Conservation (phyloP, 2,888 invertebrate genomes). For the Bombyx huttoni region DNA sequence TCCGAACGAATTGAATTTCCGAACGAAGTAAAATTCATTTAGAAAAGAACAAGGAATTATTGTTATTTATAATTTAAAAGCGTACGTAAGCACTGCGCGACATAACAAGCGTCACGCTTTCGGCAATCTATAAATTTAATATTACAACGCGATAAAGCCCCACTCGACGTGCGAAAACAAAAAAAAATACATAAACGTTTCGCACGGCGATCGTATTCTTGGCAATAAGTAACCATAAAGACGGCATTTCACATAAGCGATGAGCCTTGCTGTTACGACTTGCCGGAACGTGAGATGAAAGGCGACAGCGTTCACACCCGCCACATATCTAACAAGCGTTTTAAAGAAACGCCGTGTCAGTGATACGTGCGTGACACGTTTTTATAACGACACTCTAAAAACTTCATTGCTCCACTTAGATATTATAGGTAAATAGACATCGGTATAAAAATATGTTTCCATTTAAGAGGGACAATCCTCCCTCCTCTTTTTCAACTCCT, state of each 20-base stretch:
- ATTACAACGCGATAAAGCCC: slow-evolving; percentile 30
- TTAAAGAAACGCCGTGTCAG: slow-evolving; percentile 19
- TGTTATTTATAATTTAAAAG: slow-evolving; percentile 9
- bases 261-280: slow-evolving; percentile 49
- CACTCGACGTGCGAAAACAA: slow-evolving; percentile 25
- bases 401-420: not conserved
- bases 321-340: slow-evolving; percentile 28
- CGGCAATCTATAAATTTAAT: slow-evolving; percentile 26
- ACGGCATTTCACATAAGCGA: slow-evolving; percentile 51
- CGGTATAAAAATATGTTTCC: too few relatives aligned
- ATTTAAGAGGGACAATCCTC: too few relatives aligned
- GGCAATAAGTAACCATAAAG: slow-evolving; percentile 58
- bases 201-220: slow-evolving; percentile 37
- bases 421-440: too few relatives aligned
- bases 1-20: too few relatives aligned
- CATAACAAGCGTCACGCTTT: slow-evolving; percentile 17
- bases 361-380: not conserved
- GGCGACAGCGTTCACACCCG: slow-evolving; percentile 43
- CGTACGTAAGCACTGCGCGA: slow-evolving; percentile 16
- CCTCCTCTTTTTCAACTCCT: too few relatives aligned
- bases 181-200: slow-evolving; percentile 35
- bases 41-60: slow-evolving; percentile 8
- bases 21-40: not conserved
- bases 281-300: slow-evolving; percentile 53
- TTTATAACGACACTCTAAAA: not conserved